A percentile compares a stretch with the other conserved stretches of the same genome.
phyloP scores from a whole-genome alignment of 1,140 invertebrate species.

The Atta colombica region DNA sequence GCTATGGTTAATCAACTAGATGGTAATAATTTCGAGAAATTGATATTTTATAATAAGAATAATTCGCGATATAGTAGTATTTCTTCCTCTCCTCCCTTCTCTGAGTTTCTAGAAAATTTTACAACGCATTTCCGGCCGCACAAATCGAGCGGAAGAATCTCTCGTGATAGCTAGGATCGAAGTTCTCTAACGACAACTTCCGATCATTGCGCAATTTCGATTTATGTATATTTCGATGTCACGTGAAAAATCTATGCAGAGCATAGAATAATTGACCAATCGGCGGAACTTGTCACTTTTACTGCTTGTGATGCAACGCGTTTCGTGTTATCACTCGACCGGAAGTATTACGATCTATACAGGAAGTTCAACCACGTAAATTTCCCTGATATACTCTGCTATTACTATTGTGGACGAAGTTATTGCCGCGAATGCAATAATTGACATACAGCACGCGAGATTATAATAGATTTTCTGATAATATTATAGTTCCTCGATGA shows the following conservation, averaged over 20 bases:
- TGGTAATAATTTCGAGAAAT: neutral
- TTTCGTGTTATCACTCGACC: constrained; percentile 54
- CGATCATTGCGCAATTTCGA: constrained; percentile 41
- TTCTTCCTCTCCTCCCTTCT: neutral
- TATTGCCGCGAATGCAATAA: neutral
- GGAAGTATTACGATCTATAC: constrained; percentile 62
- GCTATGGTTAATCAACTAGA: neutral
- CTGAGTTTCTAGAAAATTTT: constrained; percentile 22
- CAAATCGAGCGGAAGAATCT: constrained; percentile 42
- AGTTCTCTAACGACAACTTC: constrained; percentile 17
- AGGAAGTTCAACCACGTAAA: constrained; percentile 45
- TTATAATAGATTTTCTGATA: constrained; percentile 24
- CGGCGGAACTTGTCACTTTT: constrained; percentile 66
- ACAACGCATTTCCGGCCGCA: constrained; percentile 16
- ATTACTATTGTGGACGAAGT: constrained; percentile 40
- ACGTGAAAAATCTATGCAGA: constrained; percentile 40
- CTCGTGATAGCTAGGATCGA: constrained; percentile 35
- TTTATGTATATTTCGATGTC: constrained; percentile 40
- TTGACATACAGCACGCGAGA: constrained; percentile 3
- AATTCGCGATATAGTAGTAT: neutral
- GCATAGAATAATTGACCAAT: constrained; percentile 35
- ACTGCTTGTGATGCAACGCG: constrained; percentile 50
- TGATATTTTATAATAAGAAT: neutral
- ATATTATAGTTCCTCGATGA: neutral
- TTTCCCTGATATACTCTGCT: constrained; percentile 36